Conservation (phyloP, 2,113 vertebrate genomes). For the Cairina moschata region DNA sequence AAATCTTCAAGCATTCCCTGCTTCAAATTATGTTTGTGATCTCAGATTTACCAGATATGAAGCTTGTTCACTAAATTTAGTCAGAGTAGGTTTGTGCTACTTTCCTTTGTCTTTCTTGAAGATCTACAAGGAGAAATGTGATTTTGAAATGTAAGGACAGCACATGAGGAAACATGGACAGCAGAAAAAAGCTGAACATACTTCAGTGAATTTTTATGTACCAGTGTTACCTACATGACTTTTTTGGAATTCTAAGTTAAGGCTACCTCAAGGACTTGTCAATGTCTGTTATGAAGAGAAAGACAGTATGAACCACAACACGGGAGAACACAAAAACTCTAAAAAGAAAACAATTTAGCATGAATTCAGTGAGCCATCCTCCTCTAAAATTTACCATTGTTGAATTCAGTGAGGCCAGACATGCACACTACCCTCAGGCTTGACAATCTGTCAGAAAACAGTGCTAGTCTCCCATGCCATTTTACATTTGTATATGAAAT, state of each 20-base stretch:
- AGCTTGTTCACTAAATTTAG: background rate
- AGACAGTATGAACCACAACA: constrained; percentile 27
- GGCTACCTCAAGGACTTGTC: constrained; percentile 43
- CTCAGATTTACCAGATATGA: background rate
- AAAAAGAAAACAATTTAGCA: background rate
- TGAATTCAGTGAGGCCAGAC: constrained; percentile 25
- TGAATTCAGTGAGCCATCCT: constrained; percentile 21
- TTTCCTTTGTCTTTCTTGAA: background rate
- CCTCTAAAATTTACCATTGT: constrained; percentile 22
- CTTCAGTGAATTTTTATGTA: background rate
- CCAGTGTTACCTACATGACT: background rate
- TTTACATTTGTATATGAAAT: constrained; percentile 43
- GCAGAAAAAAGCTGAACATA: background rate
- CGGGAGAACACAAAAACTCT: background rate
- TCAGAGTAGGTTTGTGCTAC: background rate
- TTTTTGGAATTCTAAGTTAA: constrained; percentile 30
- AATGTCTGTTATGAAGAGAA: constrained; percentile 23
- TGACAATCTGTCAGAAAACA: constrained; percentile 62
- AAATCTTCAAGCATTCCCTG: background rate
- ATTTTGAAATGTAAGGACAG: background rate
- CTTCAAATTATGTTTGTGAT: background rate
- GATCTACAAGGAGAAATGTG: background rate
- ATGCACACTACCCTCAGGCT: constrained; percentile 18
- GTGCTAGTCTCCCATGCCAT: background rate
- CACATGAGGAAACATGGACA: background rate